Conservation (phyloP, 2,888 invertebrate species). For the Meta bourneti region DNA sequence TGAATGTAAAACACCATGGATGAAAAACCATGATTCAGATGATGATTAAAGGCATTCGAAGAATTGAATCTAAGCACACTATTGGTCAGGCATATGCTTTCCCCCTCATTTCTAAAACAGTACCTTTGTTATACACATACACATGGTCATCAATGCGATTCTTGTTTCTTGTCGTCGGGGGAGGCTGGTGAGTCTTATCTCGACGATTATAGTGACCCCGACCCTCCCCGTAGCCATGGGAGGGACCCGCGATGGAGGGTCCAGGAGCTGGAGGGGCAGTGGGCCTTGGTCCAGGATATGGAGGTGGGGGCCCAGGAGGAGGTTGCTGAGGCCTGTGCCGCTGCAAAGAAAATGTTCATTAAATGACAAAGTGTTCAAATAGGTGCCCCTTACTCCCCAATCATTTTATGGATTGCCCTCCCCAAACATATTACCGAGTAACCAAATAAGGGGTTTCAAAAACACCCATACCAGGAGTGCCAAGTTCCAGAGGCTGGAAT, state of each 20-base stretch:
- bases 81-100: conserved; percentile 79
- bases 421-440: not conserved
- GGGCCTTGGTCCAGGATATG: conserved; percentile 79
- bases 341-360: conserved; percentile 56
- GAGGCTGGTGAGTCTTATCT: conserved; percentile 81
- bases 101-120: conserved; percentile 88
- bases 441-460: no score
- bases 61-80: conserved; percentile 60
- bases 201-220: conserved; percentile 85
- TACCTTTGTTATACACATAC: conserved; percentile 86
- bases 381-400: not conserved
- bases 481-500: no score
- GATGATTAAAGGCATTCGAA: conserved; percentile 63
- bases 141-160: conserved; percentile 84
- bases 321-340: conserved; percentile 77
- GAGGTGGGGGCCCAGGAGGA: conserved; percentile 79
- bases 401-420: not conserved
- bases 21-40: conserved; percentile 11
- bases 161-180: conserved; percentile 82
- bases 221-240: conserved; percentile 87
- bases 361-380: not conserved
- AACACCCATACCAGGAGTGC: no score
- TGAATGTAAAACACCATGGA: conserved; percentile 23
- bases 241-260: conserved; percentile 82
- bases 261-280: conserved; percentile 79